These are phyloP conservation scores for Bungarus multicinctus DNA, from an alignment of 2,113 vertebrate genomes.

Conservation along the genomic window DNA sequence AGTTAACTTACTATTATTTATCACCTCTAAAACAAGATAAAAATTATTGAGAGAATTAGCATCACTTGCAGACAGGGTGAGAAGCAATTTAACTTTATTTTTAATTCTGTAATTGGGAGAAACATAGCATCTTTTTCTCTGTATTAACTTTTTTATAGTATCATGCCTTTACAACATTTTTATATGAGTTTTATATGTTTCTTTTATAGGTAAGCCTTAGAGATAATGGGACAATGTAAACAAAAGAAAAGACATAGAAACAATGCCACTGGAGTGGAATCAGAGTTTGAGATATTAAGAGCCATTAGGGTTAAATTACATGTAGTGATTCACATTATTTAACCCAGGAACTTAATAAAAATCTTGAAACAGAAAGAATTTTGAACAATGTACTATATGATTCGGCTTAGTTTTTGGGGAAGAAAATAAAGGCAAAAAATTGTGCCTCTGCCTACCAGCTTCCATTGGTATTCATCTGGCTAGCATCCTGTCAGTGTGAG, in stretches of 20 bases:
- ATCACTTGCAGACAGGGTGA: neutral
- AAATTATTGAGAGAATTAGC: neutral
- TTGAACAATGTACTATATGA: neutral
- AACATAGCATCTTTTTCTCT: neutral
- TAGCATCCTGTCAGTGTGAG: too few species aligned
- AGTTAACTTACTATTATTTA: neutral
- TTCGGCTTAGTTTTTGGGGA: too few species aligned
- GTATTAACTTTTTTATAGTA: neutral
- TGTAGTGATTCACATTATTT: neutral
- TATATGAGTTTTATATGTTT: neutral
- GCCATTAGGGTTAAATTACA: neutral
- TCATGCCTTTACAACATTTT: neutral
- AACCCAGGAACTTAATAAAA: neutral
- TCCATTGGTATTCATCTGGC: too few species aligned
- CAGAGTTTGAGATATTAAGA: neutral
- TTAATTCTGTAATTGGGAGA: neutral
- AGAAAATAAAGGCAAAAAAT: too few species aligned
- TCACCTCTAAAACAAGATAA: neutral
- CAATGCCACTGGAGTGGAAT: neutral
- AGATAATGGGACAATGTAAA: neutral
- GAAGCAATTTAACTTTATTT: neutral
- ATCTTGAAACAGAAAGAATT: neutral
- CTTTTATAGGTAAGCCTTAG: neutral
- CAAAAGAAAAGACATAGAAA: neutral
- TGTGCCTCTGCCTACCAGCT: too few species aligned